These are phyloP conservation scores for Cephus pulcher DNA, from an alignment of 2,888 invertebrate genomes.

Conservation along the genomic window DNA sequence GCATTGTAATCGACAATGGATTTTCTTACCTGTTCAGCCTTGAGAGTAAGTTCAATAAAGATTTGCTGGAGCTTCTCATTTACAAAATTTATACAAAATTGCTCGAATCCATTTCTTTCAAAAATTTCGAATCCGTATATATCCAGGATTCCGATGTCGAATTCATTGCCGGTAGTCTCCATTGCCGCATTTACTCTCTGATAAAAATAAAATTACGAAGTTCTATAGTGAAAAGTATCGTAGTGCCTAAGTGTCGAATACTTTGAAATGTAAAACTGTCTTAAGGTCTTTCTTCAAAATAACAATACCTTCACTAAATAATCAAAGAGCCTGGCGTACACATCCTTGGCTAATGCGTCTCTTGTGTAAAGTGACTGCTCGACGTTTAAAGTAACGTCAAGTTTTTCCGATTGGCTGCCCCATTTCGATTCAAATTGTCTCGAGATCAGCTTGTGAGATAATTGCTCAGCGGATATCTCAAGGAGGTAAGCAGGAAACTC, in stretches of 20 bases:
- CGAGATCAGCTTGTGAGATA: slow-evolving; percentile 72
- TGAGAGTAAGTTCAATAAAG: slow-evolving; percentile 77
- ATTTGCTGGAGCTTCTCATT: slow-evolving; percentile 80
- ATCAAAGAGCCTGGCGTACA: slow-evolving; percentile 75
- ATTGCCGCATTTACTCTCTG: slow-evolving; percentile 75
- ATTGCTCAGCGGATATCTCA: slow-evolving; percentile 69
- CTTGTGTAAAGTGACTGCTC: slow-evolving; percentile 75
- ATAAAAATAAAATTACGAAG: slow-evolving; percentile 13
- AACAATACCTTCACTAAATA: slow-evolving; percentile 68
- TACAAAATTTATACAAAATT: slow-evolving; percentile 79
- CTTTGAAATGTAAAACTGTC: background rate
- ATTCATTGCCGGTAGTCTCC: slow-evolving; percentile 67
- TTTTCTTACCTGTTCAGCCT: slow-evolving; percentile 73
- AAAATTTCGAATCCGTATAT: slow-evolving; percentile 81
- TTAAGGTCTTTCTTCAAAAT: background rate
- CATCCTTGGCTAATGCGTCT: slow-evolving; percentile 75
- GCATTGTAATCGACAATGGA: background rate
- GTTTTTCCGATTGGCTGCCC: slow-evolving; percentile 74
- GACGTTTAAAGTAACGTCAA: slow-evolving; percentile 74
- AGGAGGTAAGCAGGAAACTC: slow-evolving; percentile 74
- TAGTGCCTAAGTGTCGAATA: no score
- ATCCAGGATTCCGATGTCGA: slow-evolving; percentile 75
- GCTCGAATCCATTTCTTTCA: slow-evolving; percentile 77
- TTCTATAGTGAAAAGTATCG: background rate
- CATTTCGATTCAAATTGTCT: slow-evolving; percentile 76